These are phyloP conservation scores for Lordiphosa mommai DNA, from an alignment of 1,140 invertebrate genomes.

Conservation along the genomic window DNA sequence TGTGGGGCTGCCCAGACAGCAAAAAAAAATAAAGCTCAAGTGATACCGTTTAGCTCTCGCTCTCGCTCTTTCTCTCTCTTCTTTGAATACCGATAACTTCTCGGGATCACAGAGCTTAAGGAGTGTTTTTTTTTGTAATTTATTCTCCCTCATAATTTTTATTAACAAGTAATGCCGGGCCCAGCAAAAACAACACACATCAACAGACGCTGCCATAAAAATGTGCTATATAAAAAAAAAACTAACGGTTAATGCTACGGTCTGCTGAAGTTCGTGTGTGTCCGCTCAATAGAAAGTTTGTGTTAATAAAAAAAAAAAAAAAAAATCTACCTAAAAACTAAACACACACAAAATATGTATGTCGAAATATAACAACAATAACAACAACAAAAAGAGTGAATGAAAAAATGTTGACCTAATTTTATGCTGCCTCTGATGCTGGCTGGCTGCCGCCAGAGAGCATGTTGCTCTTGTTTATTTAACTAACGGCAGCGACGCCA, in stretches of 20 bases:
- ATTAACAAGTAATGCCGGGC: conserved; percentile 42
- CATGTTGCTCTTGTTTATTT: conserved; percentile 42
- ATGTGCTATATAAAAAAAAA: conserved; percentile 64
- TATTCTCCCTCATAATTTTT: conserved; percentile 52
- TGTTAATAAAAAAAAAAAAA: conserved; percentile 77
- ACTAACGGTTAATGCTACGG: conserved; percentile 71
- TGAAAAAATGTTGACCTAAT: conserved; percentile 79
- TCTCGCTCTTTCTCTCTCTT: too few relatives aligned
- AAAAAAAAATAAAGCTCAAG: conserved; percentile 43
- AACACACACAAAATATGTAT: conserved; percentile 67
- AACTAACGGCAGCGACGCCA: conserved; percentile 9
- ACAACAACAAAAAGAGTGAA: conserved; percentile 61
- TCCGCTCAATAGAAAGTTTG: conserved; percentile 73
- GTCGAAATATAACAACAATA: conserved; percentile 65
- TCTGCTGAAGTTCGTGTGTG: conserved; percentile 66
- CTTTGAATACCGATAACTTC: conserved; percentile 16
- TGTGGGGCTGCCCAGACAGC: conserved; percentile 54
- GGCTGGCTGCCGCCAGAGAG: background rate
- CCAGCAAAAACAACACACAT: background rate
- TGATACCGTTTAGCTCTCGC: conserved; percentile 31
- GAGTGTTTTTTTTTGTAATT: conserved; percentile 1
- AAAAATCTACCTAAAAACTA: conserved; percentile 65
- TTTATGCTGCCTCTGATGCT: conserved; percentile 36
- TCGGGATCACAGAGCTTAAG: conserved; percentile 10
- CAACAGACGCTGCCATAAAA: conserved; percentile 45